Evolutionary conservation across 2,888 invertebrate species (phyloP).

Genomic region (Sinelater perroti): DNA sequence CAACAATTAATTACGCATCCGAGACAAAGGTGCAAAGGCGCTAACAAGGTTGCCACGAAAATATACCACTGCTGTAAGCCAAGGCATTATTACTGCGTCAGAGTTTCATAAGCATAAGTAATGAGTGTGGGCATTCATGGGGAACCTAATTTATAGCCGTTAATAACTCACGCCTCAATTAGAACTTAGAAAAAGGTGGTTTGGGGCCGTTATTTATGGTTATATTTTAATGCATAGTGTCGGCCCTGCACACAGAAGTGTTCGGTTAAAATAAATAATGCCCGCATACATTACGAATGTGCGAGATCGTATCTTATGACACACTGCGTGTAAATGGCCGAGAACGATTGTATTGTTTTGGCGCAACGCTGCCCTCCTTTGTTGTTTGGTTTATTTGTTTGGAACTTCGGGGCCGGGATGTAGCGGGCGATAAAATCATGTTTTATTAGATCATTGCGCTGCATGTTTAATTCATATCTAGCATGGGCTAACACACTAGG

Average conservation of each 20-base stretch:
- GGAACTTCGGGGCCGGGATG: conserved; percentile 35
- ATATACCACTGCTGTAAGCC: conserved; percentile 35
- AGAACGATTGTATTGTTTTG: conserved; percentile 42
- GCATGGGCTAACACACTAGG: no score
- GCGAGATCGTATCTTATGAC: conserved; percentile 47
- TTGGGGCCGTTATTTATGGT: conserved; percentile 46
- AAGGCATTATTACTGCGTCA: conserved; percentile 49
- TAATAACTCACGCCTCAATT: conserved; percentile 52
- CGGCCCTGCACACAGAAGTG: conserved; percentile 44
- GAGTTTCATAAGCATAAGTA: conserved; percentile 48
- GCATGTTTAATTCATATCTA: no score
- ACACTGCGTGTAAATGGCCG: conserved; percentile 46
- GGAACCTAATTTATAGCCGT: conserved; percentile 49
- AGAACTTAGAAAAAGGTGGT: conserved; percentile 45
- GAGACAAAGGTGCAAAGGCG: conserved; percentile 33
- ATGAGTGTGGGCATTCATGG: conserved; percentile 47
- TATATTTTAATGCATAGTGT: conserved; percentile 45
- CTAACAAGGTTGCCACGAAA: conserved; percentile 36
- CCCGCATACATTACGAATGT: conserved; percentile 45
- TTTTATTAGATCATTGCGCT: conserved; percentile 42
- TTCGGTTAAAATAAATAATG: conserved; percentile 47
- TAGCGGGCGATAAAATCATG: conserved; percentile 46
- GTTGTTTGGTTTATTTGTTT: conserved; percentile 35
- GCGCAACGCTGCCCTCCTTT: conserved; percentile 30
- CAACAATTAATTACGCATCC: conserved; percentile 35